Evolutionary conservation across 2,797 vertebrate species (phyloP).

Genomic region (Bothrops alternatus): DNA sequence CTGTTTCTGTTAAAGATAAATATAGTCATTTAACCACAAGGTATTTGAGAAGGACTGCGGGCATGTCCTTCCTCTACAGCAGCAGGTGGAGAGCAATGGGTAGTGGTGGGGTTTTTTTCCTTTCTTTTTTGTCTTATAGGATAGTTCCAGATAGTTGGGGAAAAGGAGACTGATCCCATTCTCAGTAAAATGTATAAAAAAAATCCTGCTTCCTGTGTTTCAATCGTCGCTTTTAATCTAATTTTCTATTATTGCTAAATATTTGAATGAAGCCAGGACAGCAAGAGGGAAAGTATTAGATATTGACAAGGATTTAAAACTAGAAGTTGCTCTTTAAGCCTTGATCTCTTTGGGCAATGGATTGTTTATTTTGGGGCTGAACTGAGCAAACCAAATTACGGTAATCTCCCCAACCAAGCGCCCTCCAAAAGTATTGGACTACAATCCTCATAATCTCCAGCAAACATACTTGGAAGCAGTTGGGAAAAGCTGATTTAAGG

Average conservation of each 20-base stretch:
- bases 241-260: background rate
- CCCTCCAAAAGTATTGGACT: background rate
- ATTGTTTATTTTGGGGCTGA: background rate
- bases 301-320: background rate
- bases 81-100: background rate
- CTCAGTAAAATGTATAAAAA: conserved; percentile 7
- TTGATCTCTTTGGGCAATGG: background rate
- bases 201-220: conserved; percentile 14
- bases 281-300: background rate
- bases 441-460: background rate
- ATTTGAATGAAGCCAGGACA: background rate
- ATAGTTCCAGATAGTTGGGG: background rate
- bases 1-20: background rate
- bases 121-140: background rate
- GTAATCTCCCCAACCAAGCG: background rate
- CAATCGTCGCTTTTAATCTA: background rate
- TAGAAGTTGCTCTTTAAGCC: background rate
- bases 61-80: background rate
- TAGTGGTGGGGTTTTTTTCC: fast-evolving
- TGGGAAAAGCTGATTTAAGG: background rate
- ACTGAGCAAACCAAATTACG: background rate
- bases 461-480: background rate
- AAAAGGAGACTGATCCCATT: background rate
- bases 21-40: conserved; percentile 3
- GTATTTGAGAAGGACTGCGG: conserved; percentile 16